phyloP scores from a whole-genome alignment of 2,797 vertebrate genomes.

The Echiichthys vipera region DNA sequence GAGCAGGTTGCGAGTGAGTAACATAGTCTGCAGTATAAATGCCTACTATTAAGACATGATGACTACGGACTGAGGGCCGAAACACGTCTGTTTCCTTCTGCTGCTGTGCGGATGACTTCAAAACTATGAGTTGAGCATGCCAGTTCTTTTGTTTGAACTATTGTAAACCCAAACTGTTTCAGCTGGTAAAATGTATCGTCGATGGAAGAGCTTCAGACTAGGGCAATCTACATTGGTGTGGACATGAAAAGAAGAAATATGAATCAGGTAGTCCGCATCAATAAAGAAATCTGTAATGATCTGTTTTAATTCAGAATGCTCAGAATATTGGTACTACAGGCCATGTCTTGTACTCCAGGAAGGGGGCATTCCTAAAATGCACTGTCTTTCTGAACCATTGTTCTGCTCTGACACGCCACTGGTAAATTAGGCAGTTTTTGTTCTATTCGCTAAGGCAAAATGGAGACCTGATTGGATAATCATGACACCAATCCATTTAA shows the following conservation, averaged over 20 bases:
- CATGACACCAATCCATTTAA: too few species aligned
- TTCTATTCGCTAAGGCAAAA: neutral
- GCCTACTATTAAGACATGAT: slow-evolving; percentile 15
- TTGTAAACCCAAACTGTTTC: slow-evolving; percentile 13
- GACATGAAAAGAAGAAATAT: neutral
- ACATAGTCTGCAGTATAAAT: slow-evolving; percentile 7
- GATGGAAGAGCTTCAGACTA: neutral
- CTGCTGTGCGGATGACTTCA: too few species aligned
- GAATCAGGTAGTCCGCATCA: neutral
- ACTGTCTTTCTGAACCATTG: neutral
- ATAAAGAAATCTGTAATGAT: neutral
- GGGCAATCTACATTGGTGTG: neutral
- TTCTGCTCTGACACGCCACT: neutral
- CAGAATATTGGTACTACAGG: neutral
- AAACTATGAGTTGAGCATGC: too few species aligned
- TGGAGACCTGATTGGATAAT: too few species aligned
- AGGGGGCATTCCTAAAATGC: neutral
- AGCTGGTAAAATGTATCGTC: neutral
- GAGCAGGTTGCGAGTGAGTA: slow-evolving; percentile 25
- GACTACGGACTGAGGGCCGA: too few species aligned
- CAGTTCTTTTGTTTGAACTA: too few species aligned
- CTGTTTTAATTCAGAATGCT: neutral
- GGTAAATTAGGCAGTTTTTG: neutral
- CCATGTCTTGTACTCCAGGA: too few species aligned
- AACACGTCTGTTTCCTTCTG: too few species aligned